These are phyloP conservation scores for Olivierus martensii DNA, from an alignment of 1,140 invertebrate species.

Conservation along the genomic window DNA sequence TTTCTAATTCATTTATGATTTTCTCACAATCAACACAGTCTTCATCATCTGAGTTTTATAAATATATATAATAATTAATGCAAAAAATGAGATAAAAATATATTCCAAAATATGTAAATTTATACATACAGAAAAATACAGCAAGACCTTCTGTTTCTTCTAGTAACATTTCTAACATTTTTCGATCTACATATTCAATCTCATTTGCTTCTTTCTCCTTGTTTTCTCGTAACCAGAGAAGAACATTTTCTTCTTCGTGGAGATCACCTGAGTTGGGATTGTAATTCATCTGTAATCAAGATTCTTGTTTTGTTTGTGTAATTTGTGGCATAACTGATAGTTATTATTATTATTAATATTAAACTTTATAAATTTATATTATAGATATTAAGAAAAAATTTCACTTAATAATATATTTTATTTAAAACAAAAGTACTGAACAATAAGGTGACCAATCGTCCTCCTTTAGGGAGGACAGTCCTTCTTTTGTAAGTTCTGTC, in stretches of 20 bases:
- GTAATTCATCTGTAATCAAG: no score
- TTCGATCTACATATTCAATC: constrained; percentile 79
- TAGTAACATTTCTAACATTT: constrained; percentile 73
- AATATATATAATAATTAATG: no score
- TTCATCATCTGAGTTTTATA: constrained; percentile 28
- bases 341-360: background rate
- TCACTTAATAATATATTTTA: no score
- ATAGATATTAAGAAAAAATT: no score
- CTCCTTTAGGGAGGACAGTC: no score
- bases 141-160: constrained; percentile 70
- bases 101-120: background rate
- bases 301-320: no score
- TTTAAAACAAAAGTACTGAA: no score
- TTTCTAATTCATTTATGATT: constrained; percentile 59
- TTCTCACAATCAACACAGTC: constrained; percentile 81
- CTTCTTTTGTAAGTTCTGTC: no score
- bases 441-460: no score
- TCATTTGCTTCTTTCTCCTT: constrained; percentile 70
- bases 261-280: constrained; percentile 46
- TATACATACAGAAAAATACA: constrained; percentile 75
- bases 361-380: no score
- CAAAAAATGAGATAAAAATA: background rate
- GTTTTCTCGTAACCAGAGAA: constrained; percentile 76
- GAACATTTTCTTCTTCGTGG: constrained; percentile 74
- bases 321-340: background rate